Conservation (phyloP, 2,888 invertebrate genomes). For the Laothoe populi region DNA sequence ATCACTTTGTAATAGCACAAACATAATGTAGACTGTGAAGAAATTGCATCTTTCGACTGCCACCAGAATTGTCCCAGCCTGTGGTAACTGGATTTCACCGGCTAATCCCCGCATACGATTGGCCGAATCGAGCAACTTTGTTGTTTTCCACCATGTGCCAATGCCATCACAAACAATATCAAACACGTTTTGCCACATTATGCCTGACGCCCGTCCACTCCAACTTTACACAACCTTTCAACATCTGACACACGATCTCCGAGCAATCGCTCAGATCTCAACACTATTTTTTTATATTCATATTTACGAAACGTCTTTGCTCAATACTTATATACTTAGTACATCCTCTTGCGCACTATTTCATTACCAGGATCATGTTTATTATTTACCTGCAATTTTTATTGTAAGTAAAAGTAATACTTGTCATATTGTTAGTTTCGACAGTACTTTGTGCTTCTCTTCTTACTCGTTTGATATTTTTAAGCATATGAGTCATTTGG, state of each 20-base stretch:
- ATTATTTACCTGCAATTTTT: constrained; percentile 1
- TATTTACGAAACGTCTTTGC: constrained; percentile 28
- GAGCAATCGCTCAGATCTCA: constrained; percentile 26
- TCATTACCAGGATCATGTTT: constrained; percentile 1
- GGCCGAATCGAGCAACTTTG: no score
- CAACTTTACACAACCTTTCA: constrained; percentile 24
- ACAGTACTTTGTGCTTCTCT: neutral
- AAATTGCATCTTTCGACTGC: no score
- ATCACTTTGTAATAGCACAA: no score
- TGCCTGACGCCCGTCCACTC: neutral
- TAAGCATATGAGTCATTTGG: neutral
- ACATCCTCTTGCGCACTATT: constrained; percentile 24
- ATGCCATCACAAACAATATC: neutral
- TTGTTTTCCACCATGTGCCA: neutral
- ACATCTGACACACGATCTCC: constrained; percentile 19
- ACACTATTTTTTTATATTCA: constrained; percentile 22
- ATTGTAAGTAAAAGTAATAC: constrained; percentile 21
- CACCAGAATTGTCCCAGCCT: no score
- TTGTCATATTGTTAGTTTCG: constrained; percentile 5
- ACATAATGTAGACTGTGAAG: no score
- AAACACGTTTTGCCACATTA: constrained; percentile 22
- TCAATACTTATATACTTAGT: constrained; percentile 27
- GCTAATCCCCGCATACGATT: no score
- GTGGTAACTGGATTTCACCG: no score
- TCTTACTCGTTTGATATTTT: constrained; percentile 16